Base-by-base conservation (phyloP, 2,888 invertebrate species). In the Lumbricus terrestris region DNA sequence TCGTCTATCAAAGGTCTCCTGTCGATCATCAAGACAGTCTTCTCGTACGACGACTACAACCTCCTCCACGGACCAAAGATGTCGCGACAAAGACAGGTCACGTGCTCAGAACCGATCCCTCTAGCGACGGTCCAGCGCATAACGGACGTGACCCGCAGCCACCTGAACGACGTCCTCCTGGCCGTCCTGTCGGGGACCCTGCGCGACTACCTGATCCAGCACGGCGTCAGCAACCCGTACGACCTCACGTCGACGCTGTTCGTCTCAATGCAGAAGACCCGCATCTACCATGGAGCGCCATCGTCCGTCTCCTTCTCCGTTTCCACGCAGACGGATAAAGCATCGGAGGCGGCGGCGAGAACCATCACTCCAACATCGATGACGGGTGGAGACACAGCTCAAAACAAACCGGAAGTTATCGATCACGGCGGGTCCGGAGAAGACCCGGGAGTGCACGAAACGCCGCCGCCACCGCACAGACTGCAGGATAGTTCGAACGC, bases 111-210 rank as follows among this genome's bases (percentile, higher is more conserved):
- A 23, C 95, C 95, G 29, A 95, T 95, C 92, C 94, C 95, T 42
- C 93, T 96, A 42, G 94, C 95, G 88, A 91, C 92, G 34, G 94
- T 94, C 85, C 94, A 95, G 91, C 93, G 96, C 89, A 95, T 96
- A 90, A 96, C 96, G 92, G 96, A 96, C 93, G 96, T 96, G 54
- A 96, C 96, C 90, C 93, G 96, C 69, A 95, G 95, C 90, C 95
- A 95, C 2, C 94, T 96, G 88, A 96, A 96, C 92, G 96, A 96
- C 92, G 95, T 96, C 16, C 94, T 96, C 69, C 94, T 96, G 92
- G 95, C 96, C 0, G 95, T 96, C 3, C 94, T 95, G 18, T 95
- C 96, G 3, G 96, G 96, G 42, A 95, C 95, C 91, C 93, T 96
- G 88, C 93, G 96, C 82, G 94, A 93, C 40, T 95, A 95, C 92